Evolutionary conservation across 2,888 invertebrate genomes (phyloP), one percentile per base, ranked within the genome.

Genomic region (Tenthredo distinguenda): DNA sequence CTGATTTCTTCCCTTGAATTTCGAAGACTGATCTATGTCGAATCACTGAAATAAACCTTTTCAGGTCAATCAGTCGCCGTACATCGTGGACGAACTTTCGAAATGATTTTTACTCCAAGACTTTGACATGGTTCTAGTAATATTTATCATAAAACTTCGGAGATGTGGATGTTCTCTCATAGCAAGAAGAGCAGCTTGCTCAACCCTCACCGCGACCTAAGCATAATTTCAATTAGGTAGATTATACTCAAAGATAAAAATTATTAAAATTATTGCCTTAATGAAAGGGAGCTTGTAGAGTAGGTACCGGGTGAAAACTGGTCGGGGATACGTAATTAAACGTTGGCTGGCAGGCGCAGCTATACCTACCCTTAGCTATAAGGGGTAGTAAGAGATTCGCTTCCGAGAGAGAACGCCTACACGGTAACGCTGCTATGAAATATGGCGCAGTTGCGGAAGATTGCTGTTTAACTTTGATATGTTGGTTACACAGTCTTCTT

Each of bases 191-290:
- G 34, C 12, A 26, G 40, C 50, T 12, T 21, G 21, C 40, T 43
- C 58, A 90, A 88, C 89, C 89, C 88, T 88, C 88, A 90, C 89
- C 90, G 90, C 91, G 93, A 93, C 93, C 93, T 92, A 93, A 93
- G 93, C 91, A 90, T 92, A 91, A 93, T 93, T 93, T 93, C 93
- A 93, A 93, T 93, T 93, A 93, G 92, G 90, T 91, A 92, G 93
- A 93, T 93, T 92, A 93, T 92, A 93, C 91, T 90, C 90, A 91
- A 92, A 93, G 93, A 93, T 93, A 93, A 93, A 93, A 93, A 93
- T 93, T 93, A 93, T 93, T 92, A 93, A 93, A 93, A 93, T 93
- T 93, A 93, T 93, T 93, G 92, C 93, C 92, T 92, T 93, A 93
- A 93, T 93, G 92, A 93, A 93, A 93, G 93, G 93, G 91, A 92